phyloP scores from a whole-genome alignment of 2,113 vertebrate species.

The Aviceda subcristata region DNA sequence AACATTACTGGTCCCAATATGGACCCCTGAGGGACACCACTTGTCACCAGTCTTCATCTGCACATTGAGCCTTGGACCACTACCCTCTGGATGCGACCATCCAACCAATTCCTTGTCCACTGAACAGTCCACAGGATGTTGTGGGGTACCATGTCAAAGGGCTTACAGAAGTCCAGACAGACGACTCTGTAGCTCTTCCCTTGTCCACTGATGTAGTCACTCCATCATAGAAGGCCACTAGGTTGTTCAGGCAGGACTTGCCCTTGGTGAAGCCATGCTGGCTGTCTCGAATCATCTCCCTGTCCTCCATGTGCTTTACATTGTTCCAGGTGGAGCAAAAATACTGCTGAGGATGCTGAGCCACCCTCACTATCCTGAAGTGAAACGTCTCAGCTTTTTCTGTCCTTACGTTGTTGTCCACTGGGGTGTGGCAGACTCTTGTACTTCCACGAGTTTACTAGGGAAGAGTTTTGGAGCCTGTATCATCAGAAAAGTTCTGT shows the following conservation, averaged over 20 bases:
- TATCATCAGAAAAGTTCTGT: neutral
- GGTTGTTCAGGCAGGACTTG: neutral
- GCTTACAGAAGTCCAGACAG: too few species aligned
- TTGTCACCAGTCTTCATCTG: neutral
- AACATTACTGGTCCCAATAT: neutral
- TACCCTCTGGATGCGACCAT: neutral
- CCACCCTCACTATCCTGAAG: neutral
- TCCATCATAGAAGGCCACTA: neutral
- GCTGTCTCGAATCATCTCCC: neutral
- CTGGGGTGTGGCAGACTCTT: fast-evolving
- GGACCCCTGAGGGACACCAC: neutral
- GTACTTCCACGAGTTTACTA: neutral
- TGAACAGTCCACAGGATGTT: neutral
- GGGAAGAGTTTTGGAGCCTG: neutral
- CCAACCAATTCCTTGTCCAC: neutral
- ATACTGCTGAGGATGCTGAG: neutral
- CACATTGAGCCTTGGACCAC: neutral
- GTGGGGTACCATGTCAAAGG: too few species aligned
- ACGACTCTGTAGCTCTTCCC: too few species aligned
- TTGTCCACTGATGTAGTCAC: too few species aligned
- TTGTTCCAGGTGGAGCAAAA: neutral
- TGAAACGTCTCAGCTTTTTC: neutral
- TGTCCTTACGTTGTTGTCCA: neutral
- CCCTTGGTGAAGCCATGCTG: neutral
- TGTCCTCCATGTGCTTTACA: neutral